A percentile compares a stretch with the other conserved stretches of the same genome.
phyloP scores from a whole-genome alignment of 2,113 vertebrate species.

The Burhinus oedicnemus region DNA sequence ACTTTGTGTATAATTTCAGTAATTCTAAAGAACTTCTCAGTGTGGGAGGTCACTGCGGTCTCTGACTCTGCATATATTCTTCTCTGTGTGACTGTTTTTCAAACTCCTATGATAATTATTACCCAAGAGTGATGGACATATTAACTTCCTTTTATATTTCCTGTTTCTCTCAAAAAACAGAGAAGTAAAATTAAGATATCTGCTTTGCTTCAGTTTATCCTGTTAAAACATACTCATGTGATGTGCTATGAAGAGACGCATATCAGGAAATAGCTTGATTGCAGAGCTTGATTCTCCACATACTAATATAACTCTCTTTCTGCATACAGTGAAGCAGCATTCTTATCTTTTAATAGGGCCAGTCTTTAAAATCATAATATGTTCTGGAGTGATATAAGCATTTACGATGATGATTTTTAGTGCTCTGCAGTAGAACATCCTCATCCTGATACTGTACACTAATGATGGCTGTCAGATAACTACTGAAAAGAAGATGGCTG shows the following conservation, averaged over 20 bases:
- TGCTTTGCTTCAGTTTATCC: neutral
- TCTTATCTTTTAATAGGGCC: neutral
- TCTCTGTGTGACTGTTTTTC: conserved; percentile 1
- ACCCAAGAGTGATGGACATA: neutral
- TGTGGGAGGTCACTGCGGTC: conserved; percentile 45
- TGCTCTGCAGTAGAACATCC: neutral
- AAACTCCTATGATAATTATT: neutral
- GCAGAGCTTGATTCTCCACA: neutral
- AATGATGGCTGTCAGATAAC: neutral
- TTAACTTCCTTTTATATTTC: conserved; percentile 28
- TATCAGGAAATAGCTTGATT: neutral
- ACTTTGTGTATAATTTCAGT: conserved; percentile 66
- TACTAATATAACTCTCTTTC: neutral
- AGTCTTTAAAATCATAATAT: neutral
- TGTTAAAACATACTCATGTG: neutral
- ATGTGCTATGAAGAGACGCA: neutral
- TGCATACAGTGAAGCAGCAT: neutral
- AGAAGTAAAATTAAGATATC: neutral
- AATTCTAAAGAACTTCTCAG: conserved; percentile 59
- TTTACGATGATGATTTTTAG: neutral
- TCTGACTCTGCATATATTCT: conserved; percentile 33
- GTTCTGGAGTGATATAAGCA: neutral
- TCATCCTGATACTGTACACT: neutral
- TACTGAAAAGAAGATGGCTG: neutral
- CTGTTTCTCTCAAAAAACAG: neutral